phyloP scores from a whole-genome alignment of 1,140 invertebrate species.

The Bombus sibiricus region DNA sequence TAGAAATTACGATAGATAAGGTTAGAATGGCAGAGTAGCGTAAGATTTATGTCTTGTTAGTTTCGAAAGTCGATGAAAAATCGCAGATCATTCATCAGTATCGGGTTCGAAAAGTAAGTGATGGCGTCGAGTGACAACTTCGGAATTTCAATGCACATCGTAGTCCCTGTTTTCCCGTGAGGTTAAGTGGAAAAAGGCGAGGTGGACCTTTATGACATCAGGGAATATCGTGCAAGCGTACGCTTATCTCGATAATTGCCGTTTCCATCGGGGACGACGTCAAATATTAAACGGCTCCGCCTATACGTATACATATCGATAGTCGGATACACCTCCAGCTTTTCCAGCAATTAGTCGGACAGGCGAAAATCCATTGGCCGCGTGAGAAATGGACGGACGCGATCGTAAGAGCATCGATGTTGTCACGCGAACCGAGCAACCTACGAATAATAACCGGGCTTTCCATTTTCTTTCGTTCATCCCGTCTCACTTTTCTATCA shows the following conservation, averaged over 20 bases:
- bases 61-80: conserved; percentile 5
- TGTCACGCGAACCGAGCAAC: conserved; percentile 58
- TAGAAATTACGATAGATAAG: no score
- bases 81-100: conserved; percentile 7
- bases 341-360: conserved; percentile 70
- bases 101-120: conserved; percentile 44
- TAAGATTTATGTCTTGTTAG: no score
- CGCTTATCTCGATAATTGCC: conserved; percentile 76
- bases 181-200: conserved; percentile 60
- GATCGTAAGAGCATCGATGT: conserved; percentile 50
- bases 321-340: conserved; percentile 63
- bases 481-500: conserved; percentile 45
- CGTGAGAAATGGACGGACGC: conserved; percentile 61
- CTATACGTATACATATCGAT: conserved; percentile 64
- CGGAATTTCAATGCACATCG: conserved; percentile 58
- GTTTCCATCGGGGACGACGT: conserved; percentile 71
- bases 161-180: conserved; percentile 47
- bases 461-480: conserved; percentile 31
- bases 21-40: no score
- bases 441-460: conserved; percentile 55
- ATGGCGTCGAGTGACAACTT: conserved; percentile 58
- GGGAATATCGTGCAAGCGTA: conserved; percentile 63
- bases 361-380: conserved; percentile 71
- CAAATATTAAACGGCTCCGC: conserved; percentile 73
- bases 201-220: conserved; percentile 64